Conservation (phyloP, 1,140 invertebrate genomes). For the Dendrolimus kikuchii region DNA sequence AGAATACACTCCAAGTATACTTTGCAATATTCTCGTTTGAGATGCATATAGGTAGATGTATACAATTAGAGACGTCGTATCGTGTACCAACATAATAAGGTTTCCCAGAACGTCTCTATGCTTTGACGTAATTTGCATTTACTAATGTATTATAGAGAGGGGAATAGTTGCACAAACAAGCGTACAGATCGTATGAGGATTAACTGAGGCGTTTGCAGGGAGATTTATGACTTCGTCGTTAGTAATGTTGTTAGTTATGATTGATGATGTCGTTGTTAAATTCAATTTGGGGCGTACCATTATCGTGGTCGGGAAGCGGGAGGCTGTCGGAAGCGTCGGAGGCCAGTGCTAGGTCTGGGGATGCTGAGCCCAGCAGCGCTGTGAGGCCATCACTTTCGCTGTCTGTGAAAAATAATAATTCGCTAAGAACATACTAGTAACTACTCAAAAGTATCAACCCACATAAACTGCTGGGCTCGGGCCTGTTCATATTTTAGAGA, state of each 20-base stretch:
- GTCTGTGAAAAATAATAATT: conserved; percentile 27
- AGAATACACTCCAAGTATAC: conserved; percentile 10
- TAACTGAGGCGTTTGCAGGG: too few species aligned
- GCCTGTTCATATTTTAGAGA: too few species aligned
- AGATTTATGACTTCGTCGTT: too few species aligned
- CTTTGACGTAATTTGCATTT: conserved; percentile 29
- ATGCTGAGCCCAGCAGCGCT: conserved; percentile 45
- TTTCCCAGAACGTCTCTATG: conserved; percentile 11
- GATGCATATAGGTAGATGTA: conserved; percentile 1
- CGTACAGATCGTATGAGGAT: too few species aligned
- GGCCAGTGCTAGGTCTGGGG: conserved; percentile 50
- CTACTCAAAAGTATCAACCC: too few species aligned
- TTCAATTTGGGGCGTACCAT: conserved; percentile 31
- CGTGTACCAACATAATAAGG: conserved; percentile 11
- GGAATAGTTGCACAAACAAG: background rate
- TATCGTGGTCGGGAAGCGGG: conserved; percentile 48
- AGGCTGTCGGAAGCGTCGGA: conserved; percentile 60
- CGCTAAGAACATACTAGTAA: background rate
- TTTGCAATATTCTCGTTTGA: conserved; percentile 12
- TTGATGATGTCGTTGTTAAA: background rate
- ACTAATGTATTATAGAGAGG: conserved; percentile 14
- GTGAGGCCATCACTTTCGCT: conserved; percentile 51
- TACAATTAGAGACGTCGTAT: conserved; percentile 1
- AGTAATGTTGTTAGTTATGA: too few species aligned
- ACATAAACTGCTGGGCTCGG: too few species aligned